Conservation (phyloP, 2,888 invertebrate genomes). For the Aporophyla lueneburgensis region DNA sequence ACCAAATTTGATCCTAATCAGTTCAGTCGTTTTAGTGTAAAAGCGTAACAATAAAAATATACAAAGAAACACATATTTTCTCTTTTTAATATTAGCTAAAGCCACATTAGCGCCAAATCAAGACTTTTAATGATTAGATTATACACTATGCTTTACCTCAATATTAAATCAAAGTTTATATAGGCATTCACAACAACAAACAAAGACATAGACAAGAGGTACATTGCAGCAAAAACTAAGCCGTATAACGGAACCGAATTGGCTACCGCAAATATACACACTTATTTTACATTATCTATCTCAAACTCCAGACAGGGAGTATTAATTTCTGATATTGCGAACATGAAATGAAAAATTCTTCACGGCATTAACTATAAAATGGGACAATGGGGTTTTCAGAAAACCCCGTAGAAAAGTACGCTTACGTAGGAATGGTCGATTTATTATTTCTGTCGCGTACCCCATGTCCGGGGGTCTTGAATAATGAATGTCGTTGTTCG, state of each 20-base stretch:
- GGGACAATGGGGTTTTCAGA: conserved; percentile 46
- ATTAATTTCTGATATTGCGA: conserved; percentile 12
- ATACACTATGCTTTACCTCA: background rate
- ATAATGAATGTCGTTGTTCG: conserved; percentile 67
- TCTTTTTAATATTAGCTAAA: too few relatives aligned
- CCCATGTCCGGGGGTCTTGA: conserved; percentile 71
- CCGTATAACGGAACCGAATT: conserved; percentile 26
- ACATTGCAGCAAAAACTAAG: background rate
- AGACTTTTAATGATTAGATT: background rate
- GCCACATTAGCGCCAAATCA: background rate
- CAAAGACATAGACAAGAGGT: conserved; percentile 2
- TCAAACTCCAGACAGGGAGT: conserved; percentile 9
- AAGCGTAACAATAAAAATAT: too few relatives aligned
- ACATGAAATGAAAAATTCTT: conserved; percentile 32
- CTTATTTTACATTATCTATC: conserved; percentile 30
- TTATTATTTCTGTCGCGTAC: conserved; percentile 74
- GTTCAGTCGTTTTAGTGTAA: too few relatives aligned
- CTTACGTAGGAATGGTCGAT: conserved; percentile 58
- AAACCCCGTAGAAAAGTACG: conserved; percentile 45
- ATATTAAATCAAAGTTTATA: background rate
- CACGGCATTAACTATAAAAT: conserved; percentile 21
- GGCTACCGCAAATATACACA: conserved; percentile 15
- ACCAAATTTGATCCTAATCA: too few relatives aligned
- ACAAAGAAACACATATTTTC: too few relatives aligned
- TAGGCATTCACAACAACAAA: background rate